Evolutionary conservation across 2,888 invertebrate genomes (phyloP).

Genomic region (Nasonia oneida): DNA sequence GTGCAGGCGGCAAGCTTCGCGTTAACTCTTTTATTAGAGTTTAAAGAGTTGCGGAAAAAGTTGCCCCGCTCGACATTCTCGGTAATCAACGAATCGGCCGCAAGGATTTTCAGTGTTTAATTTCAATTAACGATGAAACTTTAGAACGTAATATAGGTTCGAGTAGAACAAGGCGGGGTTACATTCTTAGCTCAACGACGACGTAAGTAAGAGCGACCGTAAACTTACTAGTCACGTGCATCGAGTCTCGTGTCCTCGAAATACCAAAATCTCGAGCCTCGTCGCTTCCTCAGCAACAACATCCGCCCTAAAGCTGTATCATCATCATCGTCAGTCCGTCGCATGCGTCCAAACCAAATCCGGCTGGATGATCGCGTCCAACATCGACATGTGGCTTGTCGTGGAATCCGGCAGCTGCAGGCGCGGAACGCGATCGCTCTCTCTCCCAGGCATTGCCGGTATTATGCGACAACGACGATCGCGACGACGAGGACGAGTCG

Average conservation of each 20-base stretch:
- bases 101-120: neutral
- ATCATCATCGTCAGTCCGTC: neutral
- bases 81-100: too few species aligned
- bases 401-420: conserved; percentile 1
- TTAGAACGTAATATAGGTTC: too few species aligned
- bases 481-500: conserved; percentile 6
- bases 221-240: neutral
- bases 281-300: neutral
- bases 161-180: too few species aligned
- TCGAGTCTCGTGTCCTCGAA: neutral
- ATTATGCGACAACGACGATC: conserved; percentile 20
- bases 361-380: conserved; percentile 11
- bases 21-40: neutral
- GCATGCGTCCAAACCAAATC: neutral
- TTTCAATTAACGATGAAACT: neutral
- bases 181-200: too few species aligned
- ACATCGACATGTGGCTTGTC: conserved; percentile 19
- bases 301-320: neutral
- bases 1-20: neutral
- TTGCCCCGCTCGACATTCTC: neutral
- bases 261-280: neutral
- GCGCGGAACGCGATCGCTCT: conserved; percentile 1
- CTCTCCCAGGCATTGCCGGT: neutral
- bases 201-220: neutral
- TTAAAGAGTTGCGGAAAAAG: neutral